Evolutionary conservation across 2,113 vertebrate species (phyloP).

Genomic region (Irena cyanogastra): DNA sequence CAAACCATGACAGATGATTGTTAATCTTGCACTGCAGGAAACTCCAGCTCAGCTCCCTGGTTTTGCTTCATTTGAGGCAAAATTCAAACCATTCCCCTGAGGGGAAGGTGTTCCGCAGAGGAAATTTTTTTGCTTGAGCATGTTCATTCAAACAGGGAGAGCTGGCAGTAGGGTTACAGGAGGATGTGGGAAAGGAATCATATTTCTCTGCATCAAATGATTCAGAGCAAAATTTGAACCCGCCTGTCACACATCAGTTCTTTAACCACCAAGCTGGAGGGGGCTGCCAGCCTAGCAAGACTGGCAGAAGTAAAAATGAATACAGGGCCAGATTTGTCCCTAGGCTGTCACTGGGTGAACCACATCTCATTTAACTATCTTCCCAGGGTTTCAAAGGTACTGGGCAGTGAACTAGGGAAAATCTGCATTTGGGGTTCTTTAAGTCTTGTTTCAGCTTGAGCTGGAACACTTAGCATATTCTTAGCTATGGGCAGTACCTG

Average conservation of each 20-base stretch:
- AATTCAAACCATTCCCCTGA: neutral
- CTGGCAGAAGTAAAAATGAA: neutral
- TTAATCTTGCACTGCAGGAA: conserved; percentile 35
- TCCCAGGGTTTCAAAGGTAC: neutral
- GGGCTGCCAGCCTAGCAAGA: neutral
- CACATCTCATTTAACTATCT: neutral
- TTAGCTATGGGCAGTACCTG: neutral
- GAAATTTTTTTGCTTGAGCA: neutral
- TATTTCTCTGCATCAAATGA: neutral
- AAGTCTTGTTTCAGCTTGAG: neutral
- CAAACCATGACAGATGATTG: conserved; percentile 28
- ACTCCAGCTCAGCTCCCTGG: neutral
- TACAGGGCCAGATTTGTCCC: neutral
- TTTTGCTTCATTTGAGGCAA: conserved; percentile 34
- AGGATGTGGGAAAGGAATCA: neutral
- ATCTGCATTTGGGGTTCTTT: neutral
- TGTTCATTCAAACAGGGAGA: conserved; percentile 13
- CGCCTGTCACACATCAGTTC: neutral
- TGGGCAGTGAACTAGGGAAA: neutral
- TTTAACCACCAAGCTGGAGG: neutral
- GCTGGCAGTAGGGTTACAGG: neutral
- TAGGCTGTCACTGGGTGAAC: neutral
- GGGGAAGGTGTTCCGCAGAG: neutral
- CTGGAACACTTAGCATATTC: neutral
- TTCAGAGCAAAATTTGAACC: neutral